Evolutionary conservation across 2,113 vertebrate species (phyloP).

Genomic region (Cardinalis cardinalis): DNA sequence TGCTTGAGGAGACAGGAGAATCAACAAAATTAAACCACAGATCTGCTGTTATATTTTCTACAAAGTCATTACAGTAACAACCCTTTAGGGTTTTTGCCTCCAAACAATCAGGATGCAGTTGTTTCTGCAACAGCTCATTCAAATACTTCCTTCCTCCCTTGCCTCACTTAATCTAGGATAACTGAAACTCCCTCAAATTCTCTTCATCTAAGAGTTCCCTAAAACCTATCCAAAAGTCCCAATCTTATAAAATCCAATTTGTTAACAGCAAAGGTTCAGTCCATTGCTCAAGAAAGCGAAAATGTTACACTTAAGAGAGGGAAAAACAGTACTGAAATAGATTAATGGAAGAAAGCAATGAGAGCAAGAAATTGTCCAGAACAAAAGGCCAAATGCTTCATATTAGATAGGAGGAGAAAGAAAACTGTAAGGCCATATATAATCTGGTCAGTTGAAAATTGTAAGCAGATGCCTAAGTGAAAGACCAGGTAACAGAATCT

Average conservation of each 20-base stretch:
- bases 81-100: not conserved
- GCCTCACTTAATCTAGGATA: not conserved
- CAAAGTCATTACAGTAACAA: not conserved
- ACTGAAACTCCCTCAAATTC: not conserved
- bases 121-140: not conserved
- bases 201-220: not conserved
- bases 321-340: not conserved
- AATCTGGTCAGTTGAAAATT: not conserved
- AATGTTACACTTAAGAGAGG: not conserved
- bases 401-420: not conserved
- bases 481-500: not conserved
- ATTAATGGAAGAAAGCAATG: not conserved
- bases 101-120: not conserved
- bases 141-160: not conserved
- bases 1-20: not conserved
- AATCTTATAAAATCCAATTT: not conserved
- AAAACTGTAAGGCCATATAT: not conserved
- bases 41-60: not conserved
- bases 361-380: not conserved
- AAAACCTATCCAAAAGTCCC: not conserved
- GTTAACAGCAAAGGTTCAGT: constrained; percentile 5
- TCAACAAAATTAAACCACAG: not conserved
- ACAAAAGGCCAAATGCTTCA: constrained; percentile 34
- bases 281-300: not conserved
- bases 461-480: not conserved